Evolutionary conservation across 2,888 invertebrate species (phyloP).

Genomic region (Agrochola macilenta): DNA sequence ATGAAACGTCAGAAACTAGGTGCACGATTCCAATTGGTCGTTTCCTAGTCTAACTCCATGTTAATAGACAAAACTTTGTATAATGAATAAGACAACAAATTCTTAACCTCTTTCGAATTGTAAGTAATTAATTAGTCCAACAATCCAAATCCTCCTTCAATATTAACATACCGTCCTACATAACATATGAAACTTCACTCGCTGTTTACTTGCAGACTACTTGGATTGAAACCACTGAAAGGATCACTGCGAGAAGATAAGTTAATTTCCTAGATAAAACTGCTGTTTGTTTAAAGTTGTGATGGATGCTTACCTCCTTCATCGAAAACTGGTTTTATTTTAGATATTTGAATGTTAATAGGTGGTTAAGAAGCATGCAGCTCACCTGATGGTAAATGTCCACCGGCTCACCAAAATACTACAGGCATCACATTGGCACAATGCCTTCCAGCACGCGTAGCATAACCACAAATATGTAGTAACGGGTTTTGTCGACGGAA

Average conservation of each 20-base stretch:
- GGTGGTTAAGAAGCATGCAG: background rate
- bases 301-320: slow-evolving; percentile 15
- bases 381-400: background rate
- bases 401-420: background rate
- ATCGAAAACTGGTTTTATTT: background rate
- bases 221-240: slow-evolving; percentile 47
- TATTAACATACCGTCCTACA: slow-evolving; percentile 1
- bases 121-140: background rate
- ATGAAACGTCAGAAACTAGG: too few relatives aligned
- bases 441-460: too few relatives aligned
- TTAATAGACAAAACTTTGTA: background rate
- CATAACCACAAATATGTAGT: too few relatives aligned
- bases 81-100: background rate
- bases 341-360: background rate
- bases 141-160: slow-evolving; percentile 2
- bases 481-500: too few relatives aligned
- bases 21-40: too few relatives aligned
- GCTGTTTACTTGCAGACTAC: slow-evolving; percentile 23
- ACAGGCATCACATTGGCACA: background rate
- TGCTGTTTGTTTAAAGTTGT: slow-evolving; percentile 19
- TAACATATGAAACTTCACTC: slow-evolving; percentile 11
- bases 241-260: slow-evolving; percentile 32
- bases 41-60: too few relatives aligned
- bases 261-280: slow-evolving; percentile 11
- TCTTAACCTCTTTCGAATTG: background rate